Percentiles rank a stretch among this genome's conserved stretches.
These are phyloP conservation scores for Entelurus aequoreus DNA, from an alignment of 2,113 vertebrate genomes.

Conservation along the genomic window DNA sequence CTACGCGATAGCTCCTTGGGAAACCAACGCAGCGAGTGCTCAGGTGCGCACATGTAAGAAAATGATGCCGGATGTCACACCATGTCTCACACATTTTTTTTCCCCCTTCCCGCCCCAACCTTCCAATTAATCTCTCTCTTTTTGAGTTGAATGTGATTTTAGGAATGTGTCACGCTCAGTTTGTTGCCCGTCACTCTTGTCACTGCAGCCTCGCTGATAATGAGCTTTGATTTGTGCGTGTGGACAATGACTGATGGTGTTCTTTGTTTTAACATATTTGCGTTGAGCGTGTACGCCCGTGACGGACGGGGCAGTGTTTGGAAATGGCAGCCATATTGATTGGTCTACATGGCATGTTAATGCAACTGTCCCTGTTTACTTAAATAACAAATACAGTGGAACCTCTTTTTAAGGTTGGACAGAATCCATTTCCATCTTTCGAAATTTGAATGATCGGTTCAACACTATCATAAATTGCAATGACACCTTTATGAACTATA, in stretches of 20 bases:
- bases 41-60: constrained; percentile 48
- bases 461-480: no score
- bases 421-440: no score
- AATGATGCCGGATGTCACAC: constrained; percentile 57
- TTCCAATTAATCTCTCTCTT: constrained; percentile 58
- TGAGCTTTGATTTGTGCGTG: constrained; percentile 52
- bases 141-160: constrained; percentile 74
- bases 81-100: constrained; percentile 62
- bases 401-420: no score
- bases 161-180: constrained; percentile 68
- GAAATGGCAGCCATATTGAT: background rate
- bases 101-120: constrained; percentile 30
- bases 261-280: constrained; percentile 45
- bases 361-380: no score
- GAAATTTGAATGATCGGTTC: no score
- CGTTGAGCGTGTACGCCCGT: constrained; percentile 15
- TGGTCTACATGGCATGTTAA: background rate
- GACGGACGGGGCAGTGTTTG: constrained; percentile 1
- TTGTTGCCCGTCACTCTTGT: constrained; percentile 68
- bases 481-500: no score
- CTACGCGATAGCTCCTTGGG: constrained; percentile 35
- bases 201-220: constrained; percentile 40
- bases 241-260: constrained; percentile 42
- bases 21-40: constrained; percentile 12
- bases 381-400: no score